phyloP scores from a whole-genome alignment of 2,797 vertebrate species.

The Perodicticus potto region DNA sequence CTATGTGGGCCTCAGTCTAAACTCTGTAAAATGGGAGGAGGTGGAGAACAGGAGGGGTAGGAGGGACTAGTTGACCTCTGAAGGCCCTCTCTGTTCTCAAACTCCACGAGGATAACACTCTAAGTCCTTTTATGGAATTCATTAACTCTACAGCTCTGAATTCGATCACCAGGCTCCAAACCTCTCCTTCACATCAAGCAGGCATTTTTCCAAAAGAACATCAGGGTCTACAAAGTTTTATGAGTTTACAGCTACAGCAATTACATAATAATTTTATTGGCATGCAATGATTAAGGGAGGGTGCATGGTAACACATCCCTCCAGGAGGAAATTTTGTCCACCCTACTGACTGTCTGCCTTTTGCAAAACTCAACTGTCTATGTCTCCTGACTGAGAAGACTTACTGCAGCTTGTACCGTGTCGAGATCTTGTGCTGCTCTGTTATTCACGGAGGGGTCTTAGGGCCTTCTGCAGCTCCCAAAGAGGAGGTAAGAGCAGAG shows the following conservation, averaged over 20 bases:
- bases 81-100: background rate
- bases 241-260: slow-evolving; percentile 15
- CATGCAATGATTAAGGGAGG: background rate
- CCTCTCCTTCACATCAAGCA: slow-evolving; percentile 26
- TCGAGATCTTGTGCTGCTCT: background rate
- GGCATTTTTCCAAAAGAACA: slow-evolving; percentile 62
- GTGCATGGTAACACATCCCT: background rate
- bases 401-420: background rate
- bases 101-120: background rate
- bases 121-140: background rate
- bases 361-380: slow-evolving; percentile 15
- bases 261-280: slow-evolving; percentile 43
- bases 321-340: background rate
- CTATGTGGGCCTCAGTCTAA: background rate
- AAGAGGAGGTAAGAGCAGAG: background rate
- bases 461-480: background rate
- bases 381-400: background rate
- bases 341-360: slow-evolving; percentile 40
- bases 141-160: background rate
- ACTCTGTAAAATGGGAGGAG: background rate
- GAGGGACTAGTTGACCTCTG: background rate
- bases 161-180: background rate
- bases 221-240: slow-evolving; percentile 55
- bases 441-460: background rate
- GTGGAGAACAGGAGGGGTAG: background rate